phyloP scores from a whole-genome alignment of 92 coral and sea anemone genomes.

The Metridium senile region DNA sequence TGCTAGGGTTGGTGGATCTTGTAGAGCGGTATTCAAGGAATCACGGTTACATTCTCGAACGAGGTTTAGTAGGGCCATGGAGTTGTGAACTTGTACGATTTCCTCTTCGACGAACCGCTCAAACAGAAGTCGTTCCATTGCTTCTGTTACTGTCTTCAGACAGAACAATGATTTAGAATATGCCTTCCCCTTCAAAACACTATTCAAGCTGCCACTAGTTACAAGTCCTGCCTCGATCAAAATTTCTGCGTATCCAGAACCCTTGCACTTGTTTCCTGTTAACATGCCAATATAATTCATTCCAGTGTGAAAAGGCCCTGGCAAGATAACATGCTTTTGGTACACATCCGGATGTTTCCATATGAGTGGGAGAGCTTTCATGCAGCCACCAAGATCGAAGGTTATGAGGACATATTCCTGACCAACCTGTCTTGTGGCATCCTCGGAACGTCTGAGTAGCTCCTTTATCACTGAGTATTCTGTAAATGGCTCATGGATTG shows the following conservation, averaged over 20 bases:
- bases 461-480: conserved; percentile 44
- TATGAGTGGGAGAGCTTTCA: conserved; percentile 57
- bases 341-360: conserved; percentile 54
- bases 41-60: too few relatives aligned
- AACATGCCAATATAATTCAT: conserved; percentile 56
- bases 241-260: conserved; percentile 54
- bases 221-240: conserved; percentile 61
- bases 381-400: conserved; percentile 59
- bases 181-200: conserved; percentile 46
- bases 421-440: conserved; percentile 61
- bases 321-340: conserved; percentile 43
- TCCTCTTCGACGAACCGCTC: conserved; percentile 41
- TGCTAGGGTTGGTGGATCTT: conserved; percentile 22
- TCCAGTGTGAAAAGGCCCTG: conserved; percentile 61
- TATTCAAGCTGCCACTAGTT: conserved; percentile 43
- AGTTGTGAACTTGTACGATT: conserved; percentile 19
- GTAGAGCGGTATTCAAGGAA: conserved; percentile 12
- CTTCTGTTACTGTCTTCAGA: conserved; percentile 44
- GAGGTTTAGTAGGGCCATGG: too few relatives aligned
- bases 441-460: conserved; percentile 46
- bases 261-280: conserved; percentile 48
- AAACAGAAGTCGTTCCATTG: conserved; percentile 47
- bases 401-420: conserved; percentile 61
- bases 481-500: conserved; percentile 59
- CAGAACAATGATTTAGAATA: conserved; percentile 53